These are phyloP conservation scores for Caenorhabditis zanzibari DNA, from an alignment of 2,888 invertebrate genomes.

Conservation along the genomic window DNA sequence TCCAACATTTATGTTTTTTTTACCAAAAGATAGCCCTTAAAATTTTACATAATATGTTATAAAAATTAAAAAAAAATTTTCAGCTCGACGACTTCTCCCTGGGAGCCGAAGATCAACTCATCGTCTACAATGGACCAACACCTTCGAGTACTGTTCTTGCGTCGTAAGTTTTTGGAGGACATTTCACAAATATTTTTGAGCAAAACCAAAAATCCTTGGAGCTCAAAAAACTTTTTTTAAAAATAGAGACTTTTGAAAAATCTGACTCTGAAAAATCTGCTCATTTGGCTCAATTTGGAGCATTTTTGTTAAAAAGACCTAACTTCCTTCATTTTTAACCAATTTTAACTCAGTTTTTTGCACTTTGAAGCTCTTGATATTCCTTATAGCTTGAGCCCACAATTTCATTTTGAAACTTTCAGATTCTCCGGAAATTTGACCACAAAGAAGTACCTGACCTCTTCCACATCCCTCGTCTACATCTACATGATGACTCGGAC, in stretches of 20 bases:
- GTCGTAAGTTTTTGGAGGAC: constrained; percentile 34
- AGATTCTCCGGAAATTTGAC: constrained; percentile 73
- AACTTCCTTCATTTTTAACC: not conserved
- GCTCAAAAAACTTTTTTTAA: too few relatives aligned
- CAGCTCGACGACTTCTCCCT: constrained; percentile 83
- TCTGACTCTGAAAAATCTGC: too few relatives aligned
- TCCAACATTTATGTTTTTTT: not conserved
- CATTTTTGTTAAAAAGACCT: too few relatives aligned
- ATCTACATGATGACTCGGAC: constrained; percentile 96
- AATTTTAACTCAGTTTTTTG: too few relatives aligned
- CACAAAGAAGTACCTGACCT: constrained; percentile 87
- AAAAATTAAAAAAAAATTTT: not conserved
- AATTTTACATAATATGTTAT: not conserved
- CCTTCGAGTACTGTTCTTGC: constrained; percentile 92
- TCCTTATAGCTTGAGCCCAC: too few relatives aligned
- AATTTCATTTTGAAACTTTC: not conserved
- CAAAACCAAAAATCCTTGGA: too few relatives aligned
- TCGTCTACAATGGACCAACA: constrained; percentile 93
- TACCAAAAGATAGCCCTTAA: not conserved
- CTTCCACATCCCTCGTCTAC: constrained; percentile 92
- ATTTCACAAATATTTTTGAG: not conserved
- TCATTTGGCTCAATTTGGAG: too few relatives aligned
- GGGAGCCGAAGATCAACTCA: constrained; percentile 88
- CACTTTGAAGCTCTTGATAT: too few relatives aligned
- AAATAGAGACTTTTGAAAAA: too few relatives aligned